These are phyloP conservation scores for Gambelia wislizenii DNA, from an alignment of 2,797 vertebrate species.

Conservation along the genomic window DNA sequence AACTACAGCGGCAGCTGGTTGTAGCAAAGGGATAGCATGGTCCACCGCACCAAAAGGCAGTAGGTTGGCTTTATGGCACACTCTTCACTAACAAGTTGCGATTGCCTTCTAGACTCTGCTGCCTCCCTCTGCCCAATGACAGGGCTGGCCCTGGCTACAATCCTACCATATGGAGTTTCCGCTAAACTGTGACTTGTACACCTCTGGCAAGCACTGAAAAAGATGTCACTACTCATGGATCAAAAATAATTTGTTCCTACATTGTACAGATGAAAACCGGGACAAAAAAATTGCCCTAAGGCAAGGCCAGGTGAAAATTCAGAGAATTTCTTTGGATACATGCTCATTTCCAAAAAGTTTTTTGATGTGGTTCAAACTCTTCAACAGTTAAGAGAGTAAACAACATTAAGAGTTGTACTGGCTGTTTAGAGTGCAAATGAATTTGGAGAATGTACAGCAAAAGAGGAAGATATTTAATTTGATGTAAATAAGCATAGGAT, in stretches of 20 bases:
- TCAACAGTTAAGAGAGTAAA: not conserved
- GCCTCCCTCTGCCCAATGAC: not conserved
- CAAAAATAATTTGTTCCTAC: not conserved
- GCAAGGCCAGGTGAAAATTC: not conserved
- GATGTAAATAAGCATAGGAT: not conserved
- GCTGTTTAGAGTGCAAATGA: fast-evolving
- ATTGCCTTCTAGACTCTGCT: not conserved
- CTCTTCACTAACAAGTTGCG: too few relatives aligned
- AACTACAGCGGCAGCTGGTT: too few relatives aligned
- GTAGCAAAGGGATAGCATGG: too few relatives aligned
- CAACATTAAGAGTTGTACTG: fast-evolving
- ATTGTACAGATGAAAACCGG: not conserved
- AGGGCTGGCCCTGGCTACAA: not conserved
- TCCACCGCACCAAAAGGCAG: too few relatives aligned
- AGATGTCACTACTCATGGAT: not conserved
- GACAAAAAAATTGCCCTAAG: not conserved
- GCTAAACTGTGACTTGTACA: not conserved
- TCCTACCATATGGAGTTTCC: too few relatives aligned
- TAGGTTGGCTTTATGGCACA: too few relatives aligned
- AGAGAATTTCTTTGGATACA: not conserved
- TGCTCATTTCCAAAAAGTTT: not conserved
- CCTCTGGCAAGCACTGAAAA: not conserved
- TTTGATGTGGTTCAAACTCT: not conserved
- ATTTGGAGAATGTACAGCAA: not conserved
- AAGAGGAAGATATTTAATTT: not conserved